Evolutionary conservation across 2,888 invertebrate species (phyloP).

Genomic region (Hyles lineata): DNA sequence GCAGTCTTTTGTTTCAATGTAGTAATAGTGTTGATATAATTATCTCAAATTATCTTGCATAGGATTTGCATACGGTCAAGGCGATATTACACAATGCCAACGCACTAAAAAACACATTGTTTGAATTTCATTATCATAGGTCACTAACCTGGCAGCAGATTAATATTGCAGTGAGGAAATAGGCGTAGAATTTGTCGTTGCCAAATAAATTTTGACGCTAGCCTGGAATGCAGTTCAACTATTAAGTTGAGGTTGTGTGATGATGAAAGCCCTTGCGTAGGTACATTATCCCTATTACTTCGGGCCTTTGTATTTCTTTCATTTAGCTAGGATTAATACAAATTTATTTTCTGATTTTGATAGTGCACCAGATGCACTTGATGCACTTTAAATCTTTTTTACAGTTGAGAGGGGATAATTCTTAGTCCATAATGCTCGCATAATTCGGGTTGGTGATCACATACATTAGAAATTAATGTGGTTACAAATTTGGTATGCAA

Average conservation of each 20-base stretch:
- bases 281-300: not conserved
- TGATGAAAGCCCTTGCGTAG: not conserved
- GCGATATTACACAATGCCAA: not conserved
- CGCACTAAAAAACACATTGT: constrained; percentile 4
- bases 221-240: constrained; percentile 1
- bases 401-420: too few relatives aligned
- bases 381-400: too few relatives aligned
- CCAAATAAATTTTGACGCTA: constrained; percentile 17
- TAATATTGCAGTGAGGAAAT: constrained; percentile 13
- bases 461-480: too few relatives aligned
- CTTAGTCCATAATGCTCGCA: too few relatives aligned
- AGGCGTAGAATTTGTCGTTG: not conserved
- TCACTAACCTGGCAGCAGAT: constrained; percentile 29
- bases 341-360: too few relatives aligned
- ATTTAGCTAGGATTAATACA: not conserved
- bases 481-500: too few relatives aligned
- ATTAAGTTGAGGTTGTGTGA: constrained; percentile 13
- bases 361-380: too few relatives aligned
- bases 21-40: not conserved
- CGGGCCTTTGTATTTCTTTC: not conserved
- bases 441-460: too few relatives aligned
- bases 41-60: not conserved
- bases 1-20: too few relatives aligned
- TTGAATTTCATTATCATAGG: constrained; percentile 33
- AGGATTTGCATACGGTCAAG: constrained; percentile 2